These are phyloP conservation scores for Rhynchonycteris naso DNA, from an alignment of 2,797 vertebrate genomes.

Conservation along the genomic window DNA sequence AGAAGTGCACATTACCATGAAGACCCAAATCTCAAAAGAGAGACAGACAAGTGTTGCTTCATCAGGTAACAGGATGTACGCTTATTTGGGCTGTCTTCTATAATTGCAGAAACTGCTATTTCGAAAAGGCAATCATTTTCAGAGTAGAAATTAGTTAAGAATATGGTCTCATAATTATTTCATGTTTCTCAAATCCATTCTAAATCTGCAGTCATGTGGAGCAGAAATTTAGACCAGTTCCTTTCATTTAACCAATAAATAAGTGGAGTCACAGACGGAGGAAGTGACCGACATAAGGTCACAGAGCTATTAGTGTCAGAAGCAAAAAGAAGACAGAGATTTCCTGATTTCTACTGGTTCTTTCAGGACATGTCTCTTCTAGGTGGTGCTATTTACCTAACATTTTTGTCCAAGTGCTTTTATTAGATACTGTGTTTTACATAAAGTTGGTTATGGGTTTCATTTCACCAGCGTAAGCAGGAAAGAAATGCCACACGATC, in stretches of 20 bases:
- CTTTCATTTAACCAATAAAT: not conserved
- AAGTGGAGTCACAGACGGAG: not conserved
- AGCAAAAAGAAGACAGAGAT: not conserved
- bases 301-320: not conserved
- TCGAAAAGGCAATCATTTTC: slow-evolving; percentile 34
- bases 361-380: not conserved
- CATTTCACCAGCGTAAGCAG: not conserved
- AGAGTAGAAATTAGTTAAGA: slow-evolving; percentile 47
- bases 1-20: not conserved
- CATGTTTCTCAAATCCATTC: not conserved
- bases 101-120: not conserved
- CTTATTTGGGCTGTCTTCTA: not conserved
- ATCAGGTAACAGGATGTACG: not conserved
- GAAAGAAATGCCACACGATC: not conserved
- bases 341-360: slow-evolving; percentile 9
- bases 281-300: not conserved
- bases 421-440: not conserved
- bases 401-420: not conserved
- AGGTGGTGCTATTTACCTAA: not conserved
- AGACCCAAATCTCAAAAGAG: not conserved
- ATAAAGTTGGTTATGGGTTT: not conserved
- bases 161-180: not conserved
- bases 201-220: not conserved
- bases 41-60: not conserved
- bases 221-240: not conserved